Base-by-base conservation (phyloP, 92 coral and sea anemone genomes). In the Parazoanthus atlanticus region DNA sequence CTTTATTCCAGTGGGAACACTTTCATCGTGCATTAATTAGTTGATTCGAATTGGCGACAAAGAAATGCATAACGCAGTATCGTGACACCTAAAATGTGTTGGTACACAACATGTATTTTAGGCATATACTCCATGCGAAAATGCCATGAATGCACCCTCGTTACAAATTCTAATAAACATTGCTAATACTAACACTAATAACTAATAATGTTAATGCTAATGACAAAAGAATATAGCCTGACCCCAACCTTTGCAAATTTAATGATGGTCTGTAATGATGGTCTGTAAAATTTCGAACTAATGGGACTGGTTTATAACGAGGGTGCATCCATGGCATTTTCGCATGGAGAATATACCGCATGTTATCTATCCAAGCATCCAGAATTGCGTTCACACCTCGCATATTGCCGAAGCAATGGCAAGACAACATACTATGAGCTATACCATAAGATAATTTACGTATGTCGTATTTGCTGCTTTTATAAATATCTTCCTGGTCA, bases 1-100 rank as follows among this genome's bases (percentile, higher is more conserved):
- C 19, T 32, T 31, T 72, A 72, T 72, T 72, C 76, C 76, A 72
- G 76, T 29, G 76, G 76, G 76, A 72, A 32, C 76, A 29, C 76
- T 26, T 72, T 72, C 23, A 32, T 13, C 19, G 33, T 72, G 76
- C 30, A 72, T 72, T 30, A 32, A 72, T 72, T 72, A 72, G 23
- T 72, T 40, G 7, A 72, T 72, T 9, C 17, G 76, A 72, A 72
- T 72, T 31, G 17, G 32, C 75, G 2, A 7, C 75, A 70, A 28
- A 31, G 33, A 70, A 72, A 72, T n/a, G 32, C 74, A 19, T 5
- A 29, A 69, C 28, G 32, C 74, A 69, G 32, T 72, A 12, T 31
- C 76, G 76, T 72, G 76, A 29, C 76, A 12, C 25, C 33, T 8
- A n/a, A n/a, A 26, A 70, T 26, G 15, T 11, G 17, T 8, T 30